Conservation (phyloP, 2,888 invertebrate species). For the Cryptophagus acutangulus region DNA sequence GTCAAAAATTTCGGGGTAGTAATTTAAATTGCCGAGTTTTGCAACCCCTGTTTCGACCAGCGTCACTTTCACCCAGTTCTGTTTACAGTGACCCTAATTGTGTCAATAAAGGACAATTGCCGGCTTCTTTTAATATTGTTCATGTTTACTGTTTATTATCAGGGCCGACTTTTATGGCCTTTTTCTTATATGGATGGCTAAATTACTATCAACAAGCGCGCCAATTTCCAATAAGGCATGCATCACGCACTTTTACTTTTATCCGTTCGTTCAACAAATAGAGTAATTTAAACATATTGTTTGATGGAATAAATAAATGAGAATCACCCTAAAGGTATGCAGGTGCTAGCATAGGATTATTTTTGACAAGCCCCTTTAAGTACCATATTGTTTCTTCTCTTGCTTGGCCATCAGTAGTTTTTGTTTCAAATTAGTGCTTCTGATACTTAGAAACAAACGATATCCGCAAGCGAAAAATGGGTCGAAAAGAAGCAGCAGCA, state of each 20-base stretch:
- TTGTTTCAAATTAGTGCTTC: slow-evolving; percentile 28
- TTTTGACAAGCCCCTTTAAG: slow-evolving; percentile 17
- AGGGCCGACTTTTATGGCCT: background rate
- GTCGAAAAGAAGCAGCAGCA: too few species aligned
- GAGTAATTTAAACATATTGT: background rate
- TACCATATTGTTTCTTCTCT: slow-evolving; percentile 17
- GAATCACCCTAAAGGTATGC: slow-evolving; percentile 10
- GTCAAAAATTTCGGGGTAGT: background rate
- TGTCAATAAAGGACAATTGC: slow-evolving; percentile 5
- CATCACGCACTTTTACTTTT: too few species aligned
- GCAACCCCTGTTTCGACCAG: background rate
- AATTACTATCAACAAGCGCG: background rate
- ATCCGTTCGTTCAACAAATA: too few species aligned
- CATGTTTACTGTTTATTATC: slow-evolving; percentile 5
- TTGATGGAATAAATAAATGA: background rate
- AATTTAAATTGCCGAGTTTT: background rate
- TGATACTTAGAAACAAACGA: slow-evolving; percentile 20
- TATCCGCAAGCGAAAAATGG: slow-evolving; percentile 35
- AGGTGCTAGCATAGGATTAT: too few species aligned
- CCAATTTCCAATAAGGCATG: too few species aligned
- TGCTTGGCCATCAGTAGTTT: too few species aligned
- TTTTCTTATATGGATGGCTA: background rate
- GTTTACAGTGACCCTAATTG: slow-evolving; percentile 5
- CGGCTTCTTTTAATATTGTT: slow-evolving; percentile 4
- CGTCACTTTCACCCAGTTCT: slow-evolving; percentile 5